Percentiles rank a stretch among this genome's conserved stretches.
Conservation (phyloP, 2,888 invertebrate genomes). For the Limnephilus lunatus region DNA sequence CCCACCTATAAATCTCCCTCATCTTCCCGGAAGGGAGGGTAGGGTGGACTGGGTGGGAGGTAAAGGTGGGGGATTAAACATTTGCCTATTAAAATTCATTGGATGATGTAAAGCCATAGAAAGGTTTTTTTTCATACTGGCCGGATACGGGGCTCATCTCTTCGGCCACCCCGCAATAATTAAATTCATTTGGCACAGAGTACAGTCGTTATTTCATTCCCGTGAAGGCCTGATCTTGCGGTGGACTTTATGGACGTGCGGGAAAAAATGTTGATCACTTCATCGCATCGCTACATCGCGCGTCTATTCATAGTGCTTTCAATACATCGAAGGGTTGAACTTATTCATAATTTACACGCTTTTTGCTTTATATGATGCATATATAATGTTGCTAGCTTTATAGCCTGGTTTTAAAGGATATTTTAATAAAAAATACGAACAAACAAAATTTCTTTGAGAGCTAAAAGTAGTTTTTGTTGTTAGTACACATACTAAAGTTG, state of each 20-base stretch:
- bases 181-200: constrained; percentile 55
- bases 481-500: too few species aligned
- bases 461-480: too few species aligned
- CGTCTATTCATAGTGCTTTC: neutral
- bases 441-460: too few species aligned
- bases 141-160: constrained; percentile 55
- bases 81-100: constrained; percentile 59
- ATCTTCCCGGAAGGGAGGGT: neutral
- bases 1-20: constrained; percentile 37
- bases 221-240: neutral
- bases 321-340: neutral
- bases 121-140: constrained; percentile 39
- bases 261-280: neutral
- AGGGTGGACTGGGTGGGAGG: neutral
- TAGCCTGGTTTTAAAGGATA: too few species aligned
- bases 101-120: constrained; percentile 51
- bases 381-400: too few species aligned
- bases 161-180: constrained; percentile 52
- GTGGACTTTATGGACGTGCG: constrained; percentile 24
- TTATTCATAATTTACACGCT: neutral
- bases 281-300: neutral
- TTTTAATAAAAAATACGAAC: too few species aligned
- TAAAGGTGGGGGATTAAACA: constrained; percentile 49
- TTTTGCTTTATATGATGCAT: too few species aligned
- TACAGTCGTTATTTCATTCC: constrained; percentile 21